Conservation (phyloP, 2,113 vertebrate species). For the Phasianus colchicus region DNA sequence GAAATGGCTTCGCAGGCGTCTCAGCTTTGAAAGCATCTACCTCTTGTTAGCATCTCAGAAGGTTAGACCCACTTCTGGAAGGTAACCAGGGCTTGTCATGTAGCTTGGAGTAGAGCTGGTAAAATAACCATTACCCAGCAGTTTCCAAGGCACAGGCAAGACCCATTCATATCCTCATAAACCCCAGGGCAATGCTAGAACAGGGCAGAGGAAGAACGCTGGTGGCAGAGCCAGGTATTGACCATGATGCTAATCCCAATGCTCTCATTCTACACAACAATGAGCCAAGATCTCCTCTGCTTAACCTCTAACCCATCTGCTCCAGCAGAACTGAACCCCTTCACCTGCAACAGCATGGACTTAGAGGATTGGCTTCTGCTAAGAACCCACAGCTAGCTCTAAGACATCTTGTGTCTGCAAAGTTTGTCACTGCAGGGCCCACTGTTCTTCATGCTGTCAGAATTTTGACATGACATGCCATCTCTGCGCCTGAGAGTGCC, state of each 20-base stretch:
- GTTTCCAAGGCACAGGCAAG: neutral
- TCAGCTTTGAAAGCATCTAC: neutral
- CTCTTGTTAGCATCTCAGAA: neutral
- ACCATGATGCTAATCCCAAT: neutral
- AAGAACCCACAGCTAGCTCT: neutral
- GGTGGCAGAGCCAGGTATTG: neutral
- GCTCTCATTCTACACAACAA: neutral
- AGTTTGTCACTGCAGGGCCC: neutral
- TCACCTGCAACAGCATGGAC: neutral
- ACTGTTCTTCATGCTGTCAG: neutral
- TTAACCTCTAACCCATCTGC: neutral
- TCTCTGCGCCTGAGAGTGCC: neutral
- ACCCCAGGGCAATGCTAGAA: neutral
- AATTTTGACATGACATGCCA: neutral
- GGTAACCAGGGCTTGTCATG: neutral
- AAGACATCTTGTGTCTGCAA: neutral
- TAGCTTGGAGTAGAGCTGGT: neutral
- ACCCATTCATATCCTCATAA: neutral
- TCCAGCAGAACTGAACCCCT: neutral
- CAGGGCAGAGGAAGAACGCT: neutral
- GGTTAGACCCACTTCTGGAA: neutral
- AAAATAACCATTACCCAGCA: neutral
- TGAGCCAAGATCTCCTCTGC: neutral
- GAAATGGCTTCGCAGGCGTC: neutral
- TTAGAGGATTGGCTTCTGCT: neutral